These are phyloP conservation scores for Lagothrix lagotricha DNA, from an alignment of 2,797 vertebrate species.

Conservation along the genomic window DNA sequence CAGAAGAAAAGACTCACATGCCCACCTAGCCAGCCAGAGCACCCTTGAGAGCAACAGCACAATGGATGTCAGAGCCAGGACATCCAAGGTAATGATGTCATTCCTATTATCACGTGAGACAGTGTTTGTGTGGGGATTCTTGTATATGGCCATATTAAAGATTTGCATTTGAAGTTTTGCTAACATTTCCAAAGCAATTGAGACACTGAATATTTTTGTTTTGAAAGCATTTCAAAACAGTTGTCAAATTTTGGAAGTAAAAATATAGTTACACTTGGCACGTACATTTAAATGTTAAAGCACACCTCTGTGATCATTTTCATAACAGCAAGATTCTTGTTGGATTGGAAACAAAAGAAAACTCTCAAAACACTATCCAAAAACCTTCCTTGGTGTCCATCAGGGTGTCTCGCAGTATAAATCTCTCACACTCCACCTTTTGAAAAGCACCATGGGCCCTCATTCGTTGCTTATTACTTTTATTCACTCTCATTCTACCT, in stretches of 20 bases:
- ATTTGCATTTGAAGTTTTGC: neutral
- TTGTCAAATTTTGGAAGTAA: neutral
- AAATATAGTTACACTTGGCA: neutral
- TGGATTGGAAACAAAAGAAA: conserved; percentile 46
- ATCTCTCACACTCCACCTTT: neutral
- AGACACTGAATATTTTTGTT: neutral
- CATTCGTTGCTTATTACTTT: neutral
- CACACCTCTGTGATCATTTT: neutral
- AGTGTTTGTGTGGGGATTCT: neutral
- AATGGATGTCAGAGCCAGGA: neutral
- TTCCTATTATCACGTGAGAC: neutral
- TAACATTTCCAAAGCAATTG: conserved; percentile 25
- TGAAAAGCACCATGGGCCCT: neutral
- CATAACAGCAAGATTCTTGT: neutral
- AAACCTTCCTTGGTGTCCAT: neutral
- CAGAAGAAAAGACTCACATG: neutral
- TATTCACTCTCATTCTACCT: neutral
- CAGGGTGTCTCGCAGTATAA: neutral
- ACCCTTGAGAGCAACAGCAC: neutral
- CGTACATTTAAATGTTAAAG: neutral
- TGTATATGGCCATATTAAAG: neutral
- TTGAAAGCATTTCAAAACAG: conserved; percentile 14
- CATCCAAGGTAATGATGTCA: neutral
- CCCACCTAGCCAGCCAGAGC: too few species aligned
- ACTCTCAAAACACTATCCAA: neutral